Conservation (phyloP, 2,888 invertebrate genomes). For the Limnephilus lunatus region DNA sequence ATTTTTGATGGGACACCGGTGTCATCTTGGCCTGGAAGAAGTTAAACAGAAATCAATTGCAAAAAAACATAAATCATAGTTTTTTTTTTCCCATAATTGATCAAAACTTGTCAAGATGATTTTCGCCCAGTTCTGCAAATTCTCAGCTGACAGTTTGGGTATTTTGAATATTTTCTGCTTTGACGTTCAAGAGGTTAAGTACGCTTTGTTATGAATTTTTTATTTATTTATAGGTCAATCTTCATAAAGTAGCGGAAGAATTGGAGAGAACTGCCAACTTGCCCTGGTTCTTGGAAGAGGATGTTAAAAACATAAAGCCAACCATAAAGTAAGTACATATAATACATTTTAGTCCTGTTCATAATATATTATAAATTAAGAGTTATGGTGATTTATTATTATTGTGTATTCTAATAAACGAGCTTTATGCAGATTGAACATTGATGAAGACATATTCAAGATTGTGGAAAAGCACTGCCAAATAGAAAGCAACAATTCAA, state of each 20-base stretch:
- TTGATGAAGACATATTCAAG: slow-evolving; percentile 72
- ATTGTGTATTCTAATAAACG: slow-evolving; percentile 45
- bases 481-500: slow-evolving; percentile 71
- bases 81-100: no score
- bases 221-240: slow-evolving; percentile 70
- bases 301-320: not conserved
- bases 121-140: no score
- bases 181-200: not conserved
- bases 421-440: slow-evolving; percentile 70
- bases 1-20: no score
- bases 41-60: no score
- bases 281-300: slow-evolving; percentile 72
- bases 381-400: not conserved
- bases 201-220: not conserved
- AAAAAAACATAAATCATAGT: no score
- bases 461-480: slow-evolving; percentile 72
- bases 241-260: slow-evolving; percentile 70
- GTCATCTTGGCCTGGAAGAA: no score
- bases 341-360: not conserved
- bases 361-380: not conserved
- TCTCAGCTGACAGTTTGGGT: no score
- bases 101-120: no score
- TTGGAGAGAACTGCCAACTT: slow-evolving; percentile 70
- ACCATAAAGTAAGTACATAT: slow-evolving; percentile 30
- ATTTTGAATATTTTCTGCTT: no score